Base-by-base conservation (phyloP, 1,140 invertebrate species). In the Platorchestia sp. region DNA sequence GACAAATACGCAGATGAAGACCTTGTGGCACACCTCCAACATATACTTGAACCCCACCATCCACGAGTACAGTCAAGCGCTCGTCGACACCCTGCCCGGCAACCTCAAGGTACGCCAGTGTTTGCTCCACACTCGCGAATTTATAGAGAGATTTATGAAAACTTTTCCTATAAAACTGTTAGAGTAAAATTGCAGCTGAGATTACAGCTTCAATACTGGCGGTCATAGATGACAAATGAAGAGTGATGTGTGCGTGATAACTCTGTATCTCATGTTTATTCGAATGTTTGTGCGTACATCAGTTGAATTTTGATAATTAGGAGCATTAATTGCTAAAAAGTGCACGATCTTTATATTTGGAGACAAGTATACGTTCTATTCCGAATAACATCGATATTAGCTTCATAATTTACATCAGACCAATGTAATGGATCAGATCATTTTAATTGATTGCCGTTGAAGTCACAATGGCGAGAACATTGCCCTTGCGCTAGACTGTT, bases 21-120 rank as follows among this genome's bases (percentile, higher is more conserved):
- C 98, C 96, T 97, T 99, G 14, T 99, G 99, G 98, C 99, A 99
- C 97, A 98, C 98, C 0, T 99, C 99, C 0, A 98, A 98, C 96
- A 98, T 99, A 95, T 99, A 99, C 97, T 97, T 98, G 96, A 98
- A 99, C 97, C 98, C 99, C 0, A 98, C 98, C 97, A 98, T 99
- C 95, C 98, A 99, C 97, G 98, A 99, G 97, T 99, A 99, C 97
- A 98, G 98, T 0, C 98, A 98, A 97, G 98, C 98, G 97, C 97
- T 99, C 91, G 98, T 98, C 0, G 97, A 97, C 0, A 99, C 98
- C 97, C 97, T 99, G 91, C 99, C 99, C 0, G 98, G 98, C 0
- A 97, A 99, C 97, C 97, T 99, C 14, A 99, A 99, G 97, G 98
- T 98, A 97, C 96, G 96, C 45, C 59, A 53, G 91, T 93, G 95